phyloP scores from a whole-genome alignment of 2,113 vertebrate species.

The Nerophis lumbriciformis region DNA sequence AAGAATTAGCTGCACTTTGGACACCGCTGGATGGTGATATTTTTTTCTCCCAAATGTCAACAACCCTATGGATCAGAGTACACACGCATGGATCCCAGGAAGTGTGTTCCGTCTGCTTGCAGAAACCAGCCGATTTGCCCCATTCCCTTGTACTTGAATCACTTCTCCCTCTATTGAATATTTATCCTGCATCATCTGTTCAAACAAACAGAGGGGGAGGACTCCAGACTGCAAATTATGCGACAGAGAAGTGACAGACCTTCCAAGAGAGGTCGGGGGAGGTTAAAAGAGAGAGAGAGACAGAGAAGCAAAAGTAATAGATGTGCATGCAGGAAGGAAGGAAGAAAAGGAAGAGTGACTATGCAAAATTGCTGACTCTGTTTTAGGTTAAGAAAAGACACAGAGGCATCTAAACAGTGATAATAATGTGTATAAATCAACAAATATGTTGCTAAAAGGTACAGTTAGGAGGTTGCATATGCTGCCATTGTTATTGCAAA shows the following conservation, averaged over 20 bases:
- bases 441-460: no score
- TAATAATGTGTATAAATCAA: no score
- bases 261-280: not conserved
- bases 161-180: conserved; percentile 20
- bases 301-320: not conserved
- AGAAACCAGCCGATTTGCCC: conserved; percentile 1
- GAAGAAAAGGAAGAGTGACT: conserved; percentile 35
- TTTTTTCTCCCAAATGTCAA: no score
- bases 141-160: conserved; percentile 24
- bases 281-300: not conserved
- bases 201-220: conserved; percentile 3
- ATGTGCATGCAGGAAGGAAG: conserved; percentile 39
- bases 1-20: no score
- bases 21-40: no score
- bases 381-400: no score
- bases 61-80: not conserved
- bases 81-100: conserved; percentile 6
- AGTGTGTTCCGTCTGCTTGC: not conserved
- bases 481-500: not conserved
- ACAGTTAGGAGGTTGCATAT: no score
- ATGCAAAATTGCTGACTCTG: conserved; percentile 22
- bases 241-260: not conserved
- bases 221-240: not conserved
- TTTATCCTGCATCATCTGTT: conserved; percentile 21
- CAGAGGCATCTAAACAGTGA: no score